Evolutionary conservation across 1,140 invertebrate species (phyloP).

Genomic region (Lethocerus indicus): DNA sequence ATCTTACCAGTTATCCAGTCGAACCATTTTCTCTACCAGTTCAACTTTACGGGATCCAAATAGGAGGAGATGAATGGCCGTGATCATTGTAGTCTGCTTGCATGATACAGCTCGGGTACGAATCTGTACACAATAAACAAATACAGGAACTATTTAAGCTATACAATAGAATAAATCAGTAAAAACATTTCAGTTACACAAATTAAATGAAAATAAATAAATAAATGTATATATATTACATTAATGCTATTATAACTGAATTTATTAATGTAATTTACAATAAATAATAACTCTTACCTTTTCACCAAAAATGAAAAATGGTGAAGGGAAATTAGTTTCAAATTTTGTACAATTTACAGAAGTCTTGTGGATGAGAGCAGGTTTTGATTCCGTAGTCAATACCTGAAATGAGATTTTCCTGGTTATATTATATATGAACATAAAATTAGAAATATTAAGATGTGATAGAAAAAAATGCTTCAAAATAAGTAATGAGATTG

Average conservation of each 20-base stretch:
- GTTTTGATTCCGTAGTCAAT: conserved; percentile 85
- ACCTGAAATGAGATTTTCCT: conserved; percentile 51
- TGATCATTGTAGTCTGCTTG: conserved; percentile 94
- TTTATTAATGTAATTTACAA: not conserved
- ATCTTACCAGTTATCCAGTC: conserved; percentile 63
- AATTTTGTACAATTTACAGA: conserved; percentile 87
- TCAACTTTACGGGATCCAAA: conserved; percentile 76
- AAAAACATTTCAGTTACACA: not conserved
- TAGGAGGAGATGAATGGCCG: conserved; percentile 80
- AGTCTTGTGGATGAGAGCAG: conserved; percentile 88
- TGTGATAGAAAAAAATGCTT: too few species aligned
- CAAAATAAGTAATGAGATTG: too few species aligned
- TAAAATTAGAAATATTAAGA: too few species aligned
- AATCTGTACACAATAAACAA: conserved; percentile 35
- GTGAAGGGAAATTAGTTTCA: conserved; percentile 73
- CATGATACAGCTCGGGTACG: conserved; percentile 89
- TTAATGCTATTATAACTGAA: not conserved
- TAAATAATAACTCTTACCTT: conserved; percentile 39
- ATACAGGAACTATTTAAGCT: too few species aligned
- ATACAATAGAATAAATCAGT: not conserved
- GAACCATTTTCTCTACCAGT: conserved; percentile 44
- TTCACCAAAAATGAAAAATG: conserved; percentile 95
- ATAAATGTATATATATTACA: not conserved
- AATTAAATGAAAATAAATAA: not conserved
- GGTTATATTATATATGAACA: too few species aligned